Base-by-base conservation (phyloP, 1,140 invertebrate species). In the Zaprionus nigranus region DNA sequence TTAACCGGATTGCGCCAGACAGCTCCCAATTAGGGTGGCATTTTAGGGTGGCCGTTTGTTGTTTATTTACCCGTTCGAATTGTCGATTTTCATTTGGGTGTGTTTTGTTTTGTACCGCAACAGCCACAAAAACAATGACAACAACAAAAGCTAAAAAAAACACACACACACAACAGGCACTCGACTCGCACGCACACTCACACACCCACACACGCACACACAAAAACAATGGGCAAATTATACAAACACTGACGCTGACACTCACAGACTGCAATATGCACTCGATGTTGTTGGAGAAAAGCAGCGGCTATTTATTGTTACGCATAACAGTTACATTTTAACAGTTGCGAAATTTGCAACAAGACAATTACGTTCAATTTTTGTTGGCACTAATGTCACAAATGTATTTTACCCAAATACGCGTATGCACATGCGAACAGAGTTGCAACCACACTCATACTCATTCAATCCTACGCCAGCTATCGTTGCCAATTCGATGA, bases 81-180 rank as follows among this genome's bases (percentile, higher is more conserved):
- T 58, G 20, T 13, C n/a, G 38, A 67, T 28, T 26, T 40, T 77
- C 58, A 62, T 73, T 77, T 77, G 75, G 75, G 75, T 73, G 75
- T 77, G 75, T 77, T 77, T 77, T 77, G 75, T 77, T 77, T 77
- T 77, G 75, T 70, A 77, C 70, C 63, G 75, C 75, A 77, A 59
- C 56, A 38, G 38, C 59, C 30, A 70, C 72, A 63, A 75, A 40
- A 69, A 75, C 58, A 57, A 74, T 24, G 51, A 53, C 66, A 62
- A 61, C 53, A 63, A 40, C 66, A 53, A 74, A 40, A 17, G 20
- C 66, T 40, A 49, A 51, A 22, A 11, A 22, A 46, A 7, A 46
- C 40, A 61, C 53, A 74, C 49, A 46, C 40, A 61, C 53, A 74
- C 49, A 67, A 56, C 65, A 54, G 49, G 28, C 65, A 34, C 22